Conservation (phyloP, 1,140 invertebrate species). For the Acromyrmex heyeri region DNA sequence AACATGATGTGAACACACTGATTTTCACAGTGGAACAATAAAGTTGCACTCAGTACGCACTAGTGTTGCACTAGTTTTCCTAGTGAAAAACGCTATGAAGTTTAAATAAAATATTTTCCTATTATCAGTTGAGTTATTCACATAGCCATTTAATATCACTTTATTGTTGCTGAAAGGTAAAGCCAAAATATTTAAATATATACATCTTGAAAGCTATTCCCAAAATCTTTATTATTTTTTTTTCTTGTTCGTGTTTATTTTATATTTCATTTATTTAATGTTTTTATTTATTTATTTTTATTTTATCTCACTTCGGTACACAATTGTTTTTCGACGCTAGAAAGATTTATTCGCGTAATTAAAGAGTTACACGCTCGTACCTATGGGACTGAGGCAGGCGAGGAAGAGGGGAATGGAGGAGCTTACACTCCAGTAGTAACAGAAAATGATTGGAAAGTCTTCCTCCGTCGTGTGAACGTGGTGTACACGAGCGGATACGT, state of each 20-base stretch:
- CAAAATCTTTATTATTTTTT: background rate
- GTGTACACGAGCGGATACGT: constrained; percentile 47
- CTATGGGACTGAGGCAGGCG: background rate
- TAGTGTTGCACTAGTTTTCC: too few species aligned
- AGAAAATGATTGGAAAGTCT: constrained; percentile 63
- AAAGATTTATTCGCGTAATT: background rate
- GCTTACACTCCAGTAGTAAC: background rate
- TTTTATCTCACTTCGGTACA: background rate
- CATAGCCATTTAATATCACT: too few species aligned
- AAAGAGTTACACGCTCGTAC: constrained; percentile 19
- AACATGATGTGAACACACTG: too few species aligned
- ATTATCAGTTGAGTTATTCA: too few species aligned
- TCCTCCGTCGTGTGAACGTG: constrained; percentile 16
- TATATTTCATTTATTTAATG: background rate
- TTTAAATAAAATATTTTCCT: too few species aligned
- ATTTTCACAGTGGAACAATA: too few species aligned
- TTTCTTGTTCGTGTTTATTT: background rate
- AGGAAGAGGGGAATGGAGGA: background rate
- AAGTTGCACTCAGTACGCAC: too few species aligned
- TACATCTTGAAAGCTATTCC: background rate
- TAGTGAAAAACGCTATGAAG: too few species aligned
- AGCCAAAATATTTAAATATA: background rate
- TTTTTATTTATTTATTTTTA: too few species aligned
- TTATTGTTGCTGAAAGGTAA: background rate
- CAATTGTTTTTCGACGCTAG: background rate